Conservation (phyloP, 2,113 vertebrate species). For the Cinclus mexicanus region DNA sequence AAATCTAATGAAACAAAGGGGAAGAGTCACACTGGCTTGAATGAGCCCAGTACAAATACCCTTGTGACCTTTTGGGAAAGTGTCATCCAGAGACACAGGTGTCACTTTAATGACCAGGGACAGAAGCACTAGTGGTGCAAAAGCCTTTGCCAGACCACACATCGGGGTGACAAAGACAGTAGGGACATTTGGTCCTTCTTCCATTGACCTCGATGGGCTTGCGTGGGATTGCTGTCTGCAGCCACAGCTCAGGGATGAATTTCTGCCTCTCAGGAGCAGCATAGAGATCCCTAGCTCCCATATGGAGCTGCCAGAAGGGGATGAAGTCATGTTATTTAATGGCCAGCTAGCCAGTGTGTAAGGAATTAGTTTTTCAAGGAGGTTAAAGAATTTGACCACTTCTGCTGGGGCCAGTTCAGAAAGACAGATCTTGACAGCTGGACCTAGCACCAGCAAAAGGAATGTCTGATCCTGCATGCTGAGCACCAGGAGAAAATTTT, state of each 20-base stretch:
- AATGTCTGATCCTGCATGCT: not conserved
- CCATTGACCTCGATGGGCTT: accelerated
- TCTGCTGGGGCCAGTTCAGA: not conserved
- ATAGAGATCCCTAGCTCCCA: accelerated
- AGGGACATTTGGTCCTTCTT: not conserved
- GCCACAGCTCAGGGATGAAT: not conserved
- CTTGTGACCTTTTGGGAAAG: not conserved
- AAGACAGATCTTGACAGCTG: not conserved
- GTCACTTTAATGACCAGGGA: not conserved
- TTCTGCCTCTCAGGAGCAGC: not conserved
- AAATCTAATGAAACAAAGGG: not conserved
- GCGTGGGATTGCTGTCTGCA: accelerated
- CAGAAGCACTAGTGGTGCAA: not conserved
- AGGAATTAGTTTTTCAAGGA: not conserved
- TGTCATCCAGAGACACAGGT: not conserved
- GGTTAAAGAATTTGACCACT: not conserved
- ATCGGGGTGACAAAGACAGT: not conserved
- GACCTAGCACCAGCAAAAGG: not conserved
- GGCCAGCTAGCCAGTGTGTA: accelerated
- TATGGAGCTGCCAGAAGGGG: not conserved
- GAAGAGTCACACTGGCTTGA: not conserved
- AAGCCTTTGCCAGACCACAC: not conserved
- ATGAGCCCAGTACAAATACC: not conserved
- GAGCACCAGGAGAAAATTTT: not conserved
- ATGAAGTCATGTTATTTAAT: not conserved